A percentile compares a stretch with the other conserved stretches of the same genome.
Conservation (phyloP, 2,888 invertebrate species). For the Tipula unca region DNA sequence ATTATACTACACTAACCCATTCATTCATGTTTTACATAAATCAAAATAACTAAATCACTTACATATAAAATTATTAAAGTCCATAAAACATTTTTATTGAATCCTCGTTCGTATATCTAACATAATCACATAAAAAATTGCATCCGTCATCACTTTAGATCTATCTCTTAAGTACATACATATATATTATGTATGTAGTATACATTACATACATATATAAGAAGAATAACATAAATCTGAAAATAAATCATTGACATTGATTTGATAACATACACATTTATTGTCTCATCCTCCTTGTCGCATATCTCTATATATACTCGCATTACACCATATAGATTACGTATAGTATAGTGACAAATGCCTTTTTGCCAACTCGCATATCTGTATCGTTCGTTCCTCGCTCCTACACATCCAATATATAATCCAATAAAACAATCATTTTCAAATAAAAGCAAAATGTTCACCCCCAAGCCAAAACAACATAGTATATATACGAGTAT, state of each 20-base stretch:
- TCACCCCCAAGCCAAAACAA: neutral
- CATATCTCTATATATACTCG: neutral
- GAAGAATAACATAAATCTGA: neutral
- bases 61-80: neutral
- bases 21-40: neutral
- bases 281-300: neutral
- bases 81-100: slow-evolving; percentile 8
- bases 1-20: neutral
- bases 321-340: neutral
- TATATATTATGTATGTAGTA: neutral
- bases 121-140: neutral
- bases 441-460: neutral
- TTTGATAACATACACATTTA: neutral
- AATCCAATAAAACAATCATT: slow-evolving; percentile 14
- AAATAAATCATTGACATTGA: neutral
- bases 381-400: neutral
- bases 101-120: neutral
- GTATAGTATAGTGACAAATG: neutral
- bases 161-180: neutral
- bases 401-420: neutral
- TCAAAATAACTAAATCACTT: slow-evolving; percentile 4
- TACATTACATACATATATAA: neutral
- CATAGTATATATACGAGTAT: neutral
- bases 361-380: neutral
- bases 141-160: slow-evolving; percentile 8